phyloP scores from a whole-genome alignment of 2,113 vertebrate species.

The Engystomops pustulosus region DNA sequence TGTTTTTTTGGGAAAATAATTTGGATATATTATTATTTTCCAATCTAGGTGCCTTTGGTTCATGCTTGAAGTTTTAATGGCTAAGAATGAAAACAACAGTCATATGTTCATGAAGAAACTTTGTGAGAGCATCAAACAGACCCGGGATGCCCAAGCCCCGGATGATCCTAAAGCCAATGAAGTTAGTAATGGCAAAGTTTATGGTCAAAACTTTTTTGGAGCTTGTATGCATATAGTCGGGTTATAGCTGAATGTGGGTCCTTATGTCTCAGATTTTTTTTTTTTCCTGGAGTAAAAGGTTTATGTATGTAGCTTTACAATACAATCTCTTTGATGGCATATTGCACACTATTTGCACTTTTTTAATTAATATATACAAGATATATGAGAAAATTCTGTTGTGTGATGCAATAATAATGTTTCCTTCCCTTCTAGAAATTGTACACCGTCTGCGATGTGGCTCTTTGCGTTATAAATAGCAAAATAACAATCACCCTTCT shows the following conservation, averaged over 20 bases:
- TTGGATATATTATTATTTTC: background rate
- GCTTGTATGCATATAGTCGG: too few relatives aligned
- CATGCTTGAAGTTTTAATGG: conserved; percentile 99
- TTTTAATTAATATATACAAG: too few relatives aligned
- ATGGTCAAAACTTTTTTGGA: background rate
- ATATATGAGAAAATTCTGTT: too few relatives aligned
- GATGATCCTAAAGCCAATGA: conserved; percentile 96
- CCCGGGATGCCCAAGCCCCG: conserved; percentile 93
- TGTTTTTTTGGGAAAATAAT: too few relatives aligned
- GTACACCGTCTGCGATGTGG: conserved; percentile 97
- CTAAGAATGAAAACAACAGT: conserved; percentile 99
- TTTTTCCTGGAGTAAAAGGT: too few relatives aligned
- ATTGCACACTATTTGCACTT: too few relatives aligned
- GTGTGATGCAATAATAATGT: background rate
- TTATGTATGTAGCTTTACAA: too few relatives aligned
- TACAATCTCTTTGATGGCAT: too few relatives aligned
- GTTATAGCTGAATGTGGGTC: too few relatives aligned
- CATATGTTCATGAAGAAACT: conserved; percentile 98
- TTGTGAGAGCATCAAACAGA: conserved; percentile 98
- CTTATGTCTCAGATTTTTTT: too few relatives aligned
- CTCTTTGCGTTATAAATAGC: conserved; percentile 95
- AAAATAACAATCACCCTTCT: conserved; percentile 96
- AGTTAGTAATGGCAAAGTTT: conserved; percentile 70
- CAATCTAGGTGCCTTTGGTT: conserved; percentile 92
- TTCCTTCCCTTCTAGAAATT: conserved; percentile 82